Evolutionary conservation across 2,113 vertebrate genomes (phyloP).

Genomic region (Tachycineta bicolor): DNA sequence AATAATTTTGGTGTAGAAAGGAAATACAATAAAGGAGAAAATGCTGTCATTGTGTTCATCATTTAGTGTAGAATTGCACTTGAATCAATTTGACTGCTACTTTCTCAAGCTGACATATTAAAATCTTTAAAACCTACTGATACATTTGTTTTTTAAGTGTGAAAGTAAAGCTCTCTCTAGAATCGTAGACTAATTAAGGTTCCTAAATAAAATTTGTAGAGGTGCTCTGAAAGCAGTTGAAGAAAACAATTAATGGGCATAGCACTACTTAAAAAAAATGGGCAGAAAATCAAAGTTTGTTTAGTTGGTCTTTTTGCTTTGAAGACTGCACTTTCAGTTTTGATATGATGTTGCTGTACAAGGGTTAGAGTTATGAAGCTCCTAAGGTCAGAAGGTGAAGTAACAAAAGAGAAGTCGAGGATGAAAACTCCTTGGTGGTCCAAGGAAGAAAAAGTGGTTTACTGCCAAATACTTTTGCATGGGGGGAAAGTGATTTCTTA

Average conservation of each 20-base stretch:
- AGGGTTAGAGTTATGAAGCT: not conserved
- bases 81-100: not conserved
- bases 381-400: not conserved
- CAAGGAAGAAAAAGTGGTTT: not conserved
- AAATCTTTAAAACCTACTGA: not conserved
- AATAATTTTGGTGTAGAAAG: not conserved
- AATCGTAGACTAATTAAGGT: not conserved
- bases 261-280: not conserved
- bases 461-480: not conserved
- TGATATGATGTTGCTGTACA: not conserved
- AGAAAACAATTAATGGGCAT: not conserved
- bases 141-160: not conserved
- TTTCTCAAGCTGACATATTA: not conserved
- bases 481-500: not conserved
- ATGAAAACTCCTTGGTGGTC: not conserved
- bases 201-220: not conserved
- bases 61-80: not conserved
- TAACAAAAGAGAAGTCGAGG: not conserved
- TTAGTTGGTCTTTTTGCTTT: not conserved
- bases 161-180: not conserved
- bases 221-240: not conserved
- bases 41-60: not conserved
- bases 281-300: not conserved
- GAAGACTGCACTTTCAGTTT: not conserved
- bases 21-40: not conserved